Evolutionary conservation across 2,113 vertebrate genomes (phyloP).

Genomic region (Channa maculata): DNA sequence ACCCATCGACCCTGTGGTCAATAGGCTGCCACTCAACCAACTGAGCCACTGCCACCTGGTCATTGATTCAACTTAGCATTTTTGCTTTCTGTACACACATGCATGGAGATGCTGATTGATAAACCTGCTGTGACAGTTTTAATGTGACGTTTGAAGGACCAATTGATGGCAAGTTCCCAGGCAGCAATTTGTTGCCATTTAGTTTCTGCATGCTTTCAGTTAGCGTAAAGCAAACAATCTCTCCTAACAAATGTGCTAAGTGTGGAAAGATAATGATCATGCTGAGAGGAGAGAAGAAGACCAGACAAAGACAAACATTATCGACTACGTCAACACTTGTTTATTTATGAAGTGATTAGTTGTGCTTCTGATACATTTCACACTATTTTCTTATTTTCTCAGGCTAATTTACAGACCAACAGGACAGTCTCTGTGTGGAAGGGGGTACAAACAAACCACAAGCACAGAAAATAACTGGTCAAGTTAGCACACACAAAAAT

Average conservation of each 20-base stretch:
- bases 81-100: too few species aligned
- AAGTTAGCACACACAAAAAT: neutral
- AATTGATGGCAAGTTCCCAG: too few species aligned
- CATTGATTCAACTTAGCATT: too few species aligned
- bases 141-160: too few species aligned
- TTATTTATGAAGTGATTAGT: slow-evolving; percentile 41
- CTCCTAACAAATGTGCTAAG: slow-evolving; percentile 7
- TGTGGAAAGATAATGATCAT: slow-evolving; percentile 31
- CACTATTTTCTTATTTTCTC: neutral
- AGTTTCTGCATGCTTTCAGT: neutral
- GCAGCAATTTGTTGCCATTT: too few species aligned
- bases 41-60: too few species aligned
- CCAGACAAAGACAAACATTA: slow-evolving; percentile 27
- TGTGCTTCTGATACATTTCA: slow-evolving; percentile 30
- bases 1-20: too few species aligned
- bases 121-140: too few species aligned
- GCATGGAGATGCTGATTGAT: too few species aligned
- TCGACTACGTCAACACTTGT: slow-evolving; percentile 26
- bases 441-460: neutral
- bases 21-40: too few species aligned
- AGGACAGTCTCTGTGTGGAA: neutral
- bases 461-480: neutral
- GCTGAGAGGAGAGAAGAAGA: neutral
- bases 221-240: slow-evolving; percentile 7
- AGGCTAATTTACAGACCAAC: neutral